phyloP scores from a whole-genome alignment of 2,113 vertebrate genomes.

The Sterna hirundo region DNA sequence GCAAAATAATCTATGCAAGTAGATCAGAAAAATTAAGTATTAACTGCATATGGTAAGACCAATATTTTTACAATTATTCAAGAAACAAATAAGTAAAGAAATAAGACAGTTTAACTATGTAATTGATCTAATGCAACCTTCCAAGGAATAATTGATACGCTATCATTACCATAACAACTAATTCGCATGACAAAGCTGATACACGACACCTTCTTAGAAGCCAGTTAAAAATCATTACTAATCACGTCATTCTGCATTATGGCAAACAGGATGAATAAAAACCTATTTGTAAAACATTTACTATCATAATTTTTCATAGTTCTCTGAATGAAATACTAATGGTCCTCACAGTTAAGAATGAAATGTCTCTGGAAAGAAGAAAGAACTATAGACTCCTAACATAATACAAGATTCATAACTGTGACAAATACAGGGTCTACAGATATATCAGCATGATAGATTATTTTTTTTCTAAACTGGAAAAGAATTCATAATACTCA shows the following conservation, averaged over 20 bases:
- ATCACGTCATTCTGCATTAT: constrained; percentile 24
- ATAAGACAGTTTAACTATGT: constrained; percentile 30
- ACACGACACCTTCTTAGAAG: constrained; percentile 32
- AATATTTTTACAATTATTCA: neutral
- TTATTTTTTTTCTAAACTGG: neutral
- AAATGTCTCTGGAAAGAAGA: neutral
- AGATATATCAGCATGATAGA: neutral
- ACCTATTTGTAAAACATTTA: constrained; percentile 51
- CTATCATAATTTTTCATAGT: constrained; percentile 17
- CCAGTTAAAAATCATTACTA: constrained; percentile 39
- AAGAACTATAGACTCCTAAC: neutral
- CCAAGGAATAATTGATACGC: constrained; percentile 7
- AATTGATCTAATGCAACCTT: constrained; percentile 31
- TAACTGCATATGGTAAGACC: neutral
- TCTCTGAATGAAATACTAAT: constrained; percentile 2
- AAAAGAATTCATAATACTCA: neutral
- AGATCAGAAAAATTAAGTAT: neutral
- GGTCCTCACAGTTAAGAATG: neutral
- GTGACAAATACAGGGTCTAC: neutral
- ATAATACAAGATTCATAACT: neutral
- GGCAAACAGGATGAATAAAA: constrained; percentile 37
- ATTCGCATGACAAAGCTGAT: constrained; percentile 43
- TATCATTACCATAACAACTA: constrained; percentile 13
- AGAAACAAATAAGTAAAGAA: constrained; percentile 17
- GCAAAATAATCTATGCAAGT: neutral